These are phyloP conservation scores for Sternarchorhynchus goeldii DNA, from an alignment of 2,797 vertebrate species.

Conservation along the genomic window DNA sequence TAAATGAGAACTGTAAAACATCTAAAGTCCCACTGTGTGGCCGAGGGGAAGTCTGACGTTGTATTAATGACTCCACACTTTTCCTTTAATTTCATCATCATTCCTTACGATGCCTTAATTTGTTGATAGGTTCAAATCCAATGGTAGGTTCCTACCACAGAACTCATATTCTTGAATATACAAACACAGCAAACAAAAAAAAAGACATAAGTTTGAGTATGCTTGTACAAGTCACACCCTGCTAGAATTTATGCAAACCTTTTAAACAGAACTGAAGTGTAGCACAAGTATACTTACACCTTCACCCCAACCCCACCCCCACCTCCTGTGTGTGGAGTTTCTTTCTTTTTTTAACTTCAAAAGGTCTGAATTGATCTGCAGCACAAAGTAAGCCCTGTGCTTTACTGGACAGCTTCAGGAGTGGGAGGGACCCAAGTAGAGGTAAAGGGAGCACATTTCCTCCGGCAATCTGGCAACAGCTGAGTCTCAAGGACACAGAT, in stretches of 20 bases:
- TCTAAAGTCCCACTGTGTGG: background rate
- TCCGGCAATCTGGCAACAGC: slow-evolving; percentile 58
- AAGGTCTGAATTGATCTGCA: slow-evolving; percentile 25
- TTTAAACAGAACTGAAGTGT: slow-evolving; percentile 25
- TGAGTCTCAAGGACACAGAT: slow-evolving; percentile 55
- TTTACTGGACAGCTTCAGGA: slow-evolving; percentile 43
- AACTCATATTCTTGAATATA: slow-evolving; percentile 55
- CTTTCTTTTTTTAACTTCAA: slow-evolving; percentile 41
- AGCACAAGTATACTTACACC: slow-evolving; percentile 1
- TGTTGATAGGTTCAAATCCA: background rate
- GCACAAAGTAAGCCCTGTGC: slow-evolving; percentile 49
- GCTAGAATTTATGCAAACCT: slow-evolving; percentile 15
- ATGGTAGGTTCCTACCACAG: no score
- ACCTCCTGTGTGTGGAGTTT: background rate
- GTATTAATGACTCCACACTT: background rate
- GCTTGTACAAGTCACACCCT: slow-evolving; percentile 41
- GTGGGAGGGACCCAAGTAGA: slow-evolving; percentile 55
- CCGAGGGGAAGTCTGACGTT: background rate
- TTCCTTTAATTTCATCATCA: background rate
- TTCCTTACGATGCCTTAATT: background rate
- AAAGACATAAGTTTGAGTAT: background rate
- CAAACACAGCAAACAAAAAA: slow-evolving; percentile 11
- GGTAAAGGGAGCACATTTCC: slow-evolving; percentile 58
- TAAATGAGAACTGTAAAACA: background rate
- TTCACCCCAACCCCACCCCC: slow-evolving; percentile 1